Evolutionary conservation across 2,797 vertebrate species (phyloP).

Genomic region (Okamejei kenojei): DNA sequence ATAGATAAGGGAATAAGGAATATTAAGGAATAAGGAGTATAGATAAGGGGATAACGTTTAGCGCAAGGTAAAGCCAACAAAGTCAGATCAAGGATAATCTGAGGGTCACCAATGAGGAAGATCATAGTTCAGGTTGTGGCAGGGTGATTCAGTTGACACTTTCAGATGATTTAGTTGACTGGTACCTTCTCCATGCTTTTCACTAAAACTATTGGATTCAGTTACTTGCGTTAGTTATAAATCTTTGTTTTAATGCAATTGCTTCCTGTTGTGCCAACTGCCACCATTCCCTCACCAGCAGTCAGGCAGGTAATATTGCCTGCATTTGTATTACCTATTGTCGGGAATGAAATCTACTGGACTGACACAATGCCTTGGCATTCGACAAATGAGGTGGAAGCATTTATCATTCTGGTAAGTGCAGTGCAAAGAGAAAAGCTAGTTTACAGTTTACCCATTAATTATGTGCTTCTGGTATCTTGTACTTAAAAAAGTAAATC

Average conservation of each 20-base stretch:
- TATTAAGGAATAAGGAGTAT: no score
- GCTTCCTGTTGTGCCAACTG: neutral
- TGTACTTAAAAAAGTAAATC: neutral
- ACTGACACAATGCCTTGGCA: neutral
- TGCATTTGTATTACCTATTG: neutral
- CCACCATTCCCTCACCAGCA: neutral
- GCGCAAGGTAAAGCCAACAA: no score
- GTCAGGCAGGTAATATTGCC: neutral
- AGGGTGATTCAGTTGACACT: no score
- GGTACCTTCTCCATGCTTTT: neutral
- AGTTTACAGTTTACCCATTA: neutral
- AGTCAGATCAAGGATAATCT: no score
- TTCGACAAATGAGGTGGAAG: neutral
- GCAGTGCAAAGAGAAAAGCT: neutral
- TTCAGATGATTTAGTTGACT: no score
- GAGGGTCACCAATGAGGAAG: no score
- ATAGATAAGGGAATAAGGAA: no score
- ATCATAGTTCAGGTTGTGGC: no score
- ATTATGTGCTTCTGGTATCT: neutral
- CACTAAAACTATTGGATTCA: neutral
- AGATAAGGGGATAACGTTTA: no score
- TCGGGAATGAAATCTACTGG: neutral
- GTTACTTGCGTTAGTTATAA: neutral
- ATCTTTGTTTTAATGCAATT: neutral
- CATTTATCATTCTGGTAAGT: neutral